A percentile compares a stretch with the other conserved stretches of the same genome.
phyloP scores from a whole-genome alignment of 1,140 invertebrate species.

The Drosophila malerkotliana region DNA sequence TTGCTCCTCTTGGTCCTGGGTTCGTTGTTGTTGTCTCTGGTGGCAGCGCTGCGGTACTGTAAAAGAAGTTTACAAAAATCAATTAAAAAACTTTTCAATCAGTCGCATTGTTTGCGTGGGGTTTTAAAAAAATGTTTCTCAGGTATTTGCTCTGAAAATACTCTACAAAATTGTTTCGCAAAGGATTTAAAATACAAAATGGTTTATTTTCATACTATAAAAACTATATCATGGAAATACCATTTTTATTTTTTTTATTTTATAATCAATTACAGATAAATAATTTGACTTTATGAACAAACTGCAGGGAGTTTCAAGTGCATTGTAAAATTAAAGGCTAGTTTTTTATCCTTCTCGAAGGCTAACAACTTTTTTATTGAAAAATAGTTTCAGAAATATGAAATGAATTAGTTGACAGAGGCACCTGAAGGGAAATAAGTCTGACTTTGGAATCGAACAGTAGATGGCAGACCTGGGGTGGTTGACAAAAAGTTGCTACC shows the following conservation, averaged over 20 bases:
- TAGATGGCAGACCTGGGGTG: constrained; percentile 1
- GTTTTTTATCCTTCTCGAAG: constrained; percentile 18
- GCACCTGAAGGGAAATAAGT: constrained; percentile 23
- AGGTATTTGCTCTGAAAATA: constrained; percentile 10
- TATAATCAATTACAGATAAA: too few species aligned
- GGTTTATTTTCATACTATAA: not conserved
- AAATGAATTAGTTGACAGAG: constrained; percentile 73
- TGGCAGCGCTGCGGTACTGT: constrained; percentile 22
- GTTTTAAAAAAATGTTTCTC: constrained; percentile 35
- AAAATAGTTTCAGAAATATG: constrained; percentile 76
- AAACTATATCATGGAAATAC: too few species aligned
- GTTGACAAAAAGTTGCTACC: constrained; percentile 69
- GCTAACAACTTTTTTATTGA: constrained; percentile 49
- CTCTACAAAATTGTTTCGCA: constrained; percentile 4
- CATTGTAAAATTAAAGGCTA: not conserved
- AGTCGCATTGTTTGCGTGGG: constrained; percentile 73
- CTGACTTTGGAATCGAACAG: not conserved
- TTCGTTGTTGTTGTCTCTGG: constrained; percentile 4
- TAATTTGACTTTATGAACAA: too few species aligned
- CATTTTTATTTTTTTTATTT: too few species aligned
- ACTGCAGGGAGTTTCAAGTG: not conserved
- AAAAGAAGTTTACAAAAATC: constrained; percentile 78
- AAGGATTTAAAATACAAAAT: not conserved
- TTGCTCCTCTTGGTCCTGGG: not conserved
- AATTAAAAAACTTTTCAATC: constrained; percentile 83